These are phyloP conservation scores for Drosophila picticornis DNA, from an alignment of 2,888 invertebrate species.

Conservation along the genomic window DNA sequence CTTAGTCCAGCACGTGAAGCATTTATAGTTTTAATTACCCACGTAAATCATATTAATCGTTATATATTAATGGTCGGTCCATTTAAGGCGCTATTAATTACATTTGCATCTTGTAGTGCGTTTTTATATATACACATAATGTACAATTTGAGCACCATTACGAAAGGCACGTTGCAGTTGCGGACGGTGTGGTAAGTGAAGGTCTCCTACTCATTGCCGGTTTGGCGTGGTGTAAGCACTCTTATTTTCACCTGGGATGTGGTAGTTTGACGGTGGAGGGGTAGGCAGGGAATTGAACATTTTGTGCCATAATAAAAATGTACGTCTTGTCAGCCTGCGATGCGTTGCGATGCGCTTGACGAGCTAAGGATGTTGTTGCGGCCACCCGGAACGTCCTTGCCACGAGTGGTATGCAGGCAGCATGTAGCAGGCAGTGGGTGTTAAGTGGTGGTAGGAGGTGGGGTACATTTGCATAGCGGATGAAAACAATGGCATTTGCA, in stretches of 20 bases:
- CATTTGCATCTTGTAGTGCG: constrained; percentile 60
- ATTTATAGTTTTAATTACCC: constrained; percentile 58
- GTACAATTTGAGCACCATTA: constrained; percentile 49
- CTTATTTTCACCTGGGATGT: constrained; percentile 36
- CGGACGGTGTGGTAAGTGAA: background rate
- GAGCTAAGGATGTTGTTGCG: constrained; percentile 37
- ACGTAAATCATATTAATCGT: constrained; percentile 65
- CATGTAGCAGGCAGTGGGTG: constrained; percentile 1
- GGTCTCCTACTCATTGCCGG: background rate
- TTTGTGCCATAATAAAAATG: constrained; percentile 46
- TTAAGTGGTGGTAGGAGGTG: background rate
- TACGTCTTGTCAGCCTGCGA: constrained; percentile 45
- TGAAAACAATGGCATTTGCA: constrained; percentile 75
- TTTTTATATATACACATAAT: constrained; percentile 47
- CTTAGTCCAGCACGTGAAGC: background rate
- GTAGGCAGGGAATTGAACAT: constrained; percentile 27
- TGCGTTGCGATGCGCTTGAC: constrained; percentile 51
- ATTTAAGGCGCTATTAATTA: constrained; percentile 77
- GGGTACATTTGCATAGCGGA: constrained; percentile 10
- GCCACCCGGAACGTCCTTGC: constrained; percentile 66
- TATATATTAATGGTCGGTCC: constrained; percentile 62
- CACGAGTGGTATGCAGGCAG: constrained; percentile 36
- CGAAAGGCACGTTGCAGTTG: constrained; percentile 16
- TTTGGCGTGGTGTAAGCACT: constrained; percentile 4
- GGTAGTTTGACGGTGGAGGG: background rate